Evolutionary conservation across 2,888 invertebrate species (phyloP).

Genomic region (Pasiphila rectangulata): DNA sequence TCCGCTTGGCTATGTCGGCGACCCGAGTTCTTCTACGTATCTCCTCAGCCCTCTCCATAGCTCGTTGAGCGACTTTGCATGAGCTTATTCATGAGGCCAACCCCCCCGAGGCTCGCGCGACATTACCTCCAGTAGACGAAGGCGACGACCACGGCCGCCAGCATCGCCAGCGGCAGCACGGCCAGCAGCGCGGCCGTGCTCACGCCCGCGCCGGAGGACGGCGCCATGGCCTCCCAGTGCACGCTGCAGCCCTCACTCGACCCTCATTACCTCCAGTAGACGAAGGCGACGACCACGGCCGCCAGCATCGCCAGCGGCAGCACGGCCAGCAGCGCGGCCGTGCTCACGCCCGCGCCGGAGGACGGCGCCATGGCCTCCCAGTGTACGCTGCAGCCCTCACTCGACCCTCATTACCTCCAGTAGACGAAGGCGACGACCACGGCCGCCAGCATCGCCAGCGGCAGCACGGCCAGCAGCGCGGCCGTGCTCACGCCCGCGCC

Average conservation of each 20-base stretch:
- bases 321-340: conserved; percentile 56
- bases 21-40: too few species aligned
- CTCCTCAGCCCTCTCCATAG: too few species aligned
- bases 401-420: conserved; percentile 25
- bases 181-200: conserved; percentile 57
- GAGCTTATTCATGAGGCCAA: too few species aligned
- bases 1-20: too few species aligned
- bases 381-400: conserved; percentile 58
- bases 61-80: neutral
- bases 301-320: conserved; percentile 56
- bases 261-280: conserved; percentile 25
- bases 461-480: conserved; percentile 55
- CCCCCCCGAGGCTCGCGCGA: too few species aligned
- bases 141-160: conserved; percentile 55
- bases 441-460: conserved; percentile 55
- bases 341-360: conserved; percentile 41
- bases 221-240: conserved; percentile 59
- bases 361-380: conserved; percentile 58
- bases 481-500: conserved; percentile 45
- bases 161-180: conserved; percentile 51
- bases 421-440: conserved; percentile 48
- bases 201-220: conserved; percentile 41
- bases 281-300: conserved; percentile 51
- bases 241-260: too few species aligned
- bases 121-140: conserved; percentile 34